Base-by-base conservation (phyloP, 2,797 vertebrate genomes). In the Margarornis squamiger region DNA sequence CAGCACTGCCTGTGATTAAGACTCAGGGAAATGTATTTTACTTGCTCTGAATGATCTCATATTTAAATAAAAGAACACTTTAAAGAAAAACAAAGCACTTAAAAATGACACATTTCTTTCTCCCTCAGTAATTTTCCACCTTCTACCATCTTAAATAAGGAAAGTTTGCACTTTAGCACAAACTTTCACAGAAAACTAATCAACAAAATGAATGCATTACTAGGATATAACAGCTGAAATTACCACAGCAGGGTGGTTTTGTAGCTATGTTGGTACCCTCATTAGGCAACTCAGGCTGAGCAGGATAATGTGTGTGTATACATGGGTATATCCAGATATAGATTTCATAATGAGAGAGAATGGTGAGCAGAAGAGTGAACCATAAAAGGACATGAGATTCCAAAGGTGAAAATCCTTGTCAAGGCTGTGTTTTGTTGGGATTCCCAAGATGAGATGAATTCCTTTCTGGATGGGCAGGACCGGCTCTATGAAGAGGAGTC, bases 51-150 rank as follows among this genome's bases (percentile, higher is more conserved):
- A 63, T 76, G 63, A 92, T 94, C 85, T 92, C 78, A 63, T 92
- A 88, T 95, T 93, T 94, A 93, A 96, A 93, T 95, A 95, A 95
- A 95, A 95, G 67, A 93, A 87, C 83, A 86, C 29, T 95, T 83
- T 70, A 85, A 82, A 67, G 63, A 82, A 92, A 96, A 92, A 85
- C 39, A 82, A 92, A 92, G 32, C 90, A 86, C 58, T 93, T 94
- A 75, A 90, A 93, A 95, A 88, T 96, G 90, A 86, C 86, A 97
- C 55, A 89, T 95, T 94, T 92, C 89, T 86, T 92, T 96, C 49
- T 95, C 41, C n/a, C 45, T 87, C 23, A 1, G 88, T 94, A 93
- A 77, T 88, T 96, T 97, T 65, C 86, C 79, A 90, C 77, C 94
- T 93, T 96, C 84, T 90, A 88, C 68, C 4, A 7, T 55, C 79